phyloP scores from a whole-genome alignment of 2,888 invertebrate species.

The Cheilosia vulpina region DNA sequence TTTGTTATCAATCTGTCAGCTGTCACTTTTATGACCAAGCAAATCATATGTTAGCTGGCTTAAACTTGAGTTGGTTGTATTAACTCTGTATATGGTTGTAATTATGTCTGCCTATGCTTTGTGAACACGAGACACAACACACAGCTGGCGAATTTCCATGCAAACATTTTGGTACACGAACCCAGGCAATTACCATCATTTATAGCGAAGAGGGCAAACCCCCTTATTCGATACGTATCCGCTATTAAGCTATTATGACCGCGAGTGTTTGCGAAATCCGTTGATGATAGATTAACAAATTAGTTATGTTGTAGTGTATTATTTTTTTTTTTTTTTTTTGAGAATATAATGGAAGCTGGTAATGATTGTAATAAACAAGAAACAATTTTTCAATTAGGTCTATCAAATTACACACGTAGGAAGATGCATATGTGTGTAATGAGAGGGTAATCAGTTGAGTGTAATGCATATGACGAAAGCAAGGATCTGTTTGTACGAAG shows the following conservation, averaged over 20 bases:
- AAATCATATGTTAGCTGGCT: too few species aligned
- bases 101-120: background rate
- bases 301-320: background rate
- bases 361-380: conserved; percentile 32
- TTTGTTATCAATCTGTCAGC: too few species aligned
- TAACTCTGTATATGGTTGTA: background rate
- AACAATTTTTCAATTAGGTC: conserved; percentile 28
- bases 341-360: conserved; percentile 7
- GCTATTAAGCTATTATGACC: conserved; percentile 18
- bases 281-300: conserved; percentile 38
- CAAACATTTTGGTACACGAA: conserved; percentile 2
- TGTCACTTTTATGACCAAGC: too few species aligned
- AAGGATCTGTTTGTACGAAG: too few species aligned
- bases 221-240: background rate
- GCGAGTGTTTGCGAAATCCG: conserved; percentile 15
- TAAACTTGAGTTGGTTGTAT: too few species aligned
- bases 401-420: background rate
- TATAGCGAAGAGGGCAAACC: conserved; percentile 4
- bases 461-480: background rate
- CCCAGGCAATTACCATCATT: conserved; percentile 27
- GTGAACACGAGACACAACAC: background rate
- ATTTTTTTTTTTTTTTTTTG: background rate
- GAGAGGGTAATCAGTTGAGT: background rate
- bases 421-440: background rate
- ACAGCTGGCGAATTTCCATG: background rate